Conservation (phyloP, 23 tunicate genomes). For the Corella eumyota region DNA sequence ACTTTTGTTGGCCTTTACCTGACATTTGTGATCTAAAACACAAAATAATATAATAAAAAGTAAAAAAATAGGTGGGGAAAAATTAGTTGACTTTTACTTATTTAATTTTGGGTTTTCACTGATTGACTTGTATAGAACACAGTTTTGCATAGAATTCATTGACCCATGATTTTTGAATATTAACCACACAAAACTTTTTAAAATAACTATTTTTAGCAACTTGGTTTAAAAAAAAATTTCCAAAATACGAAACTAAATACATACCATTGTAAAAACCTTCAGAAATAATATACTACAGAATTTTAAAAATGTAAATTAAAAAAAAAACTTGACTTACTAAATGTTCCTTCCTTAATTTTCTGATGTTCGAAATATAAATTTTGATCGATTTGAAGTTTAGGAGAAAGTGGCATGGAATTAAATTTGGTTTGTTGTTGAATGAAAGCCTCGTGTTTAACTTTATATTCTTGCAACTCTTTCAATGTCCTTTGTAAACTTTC, state of each 20-base stretch:
- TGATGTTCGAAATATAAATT: constrained; percentile 50
- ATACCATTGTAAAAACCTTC: too few relatives aligned
- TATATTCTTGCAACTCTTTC: constrained; percentile 62
- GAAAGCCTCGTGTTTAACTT: constrained; percentile 55
- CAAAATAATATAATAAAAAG: too few relatives aligned
- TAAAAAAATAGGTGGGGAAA: too few relatives aligned
- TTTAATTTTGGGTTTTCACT: too few relatives aligned
- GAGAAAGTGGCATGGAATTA: constrained; percentile 21
- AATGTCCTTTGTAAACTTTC: constrained; percentile 77
- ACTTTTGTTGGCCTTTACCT: constrained; percentile 29
- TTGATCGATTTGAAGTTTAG: constrained; percentile 30
- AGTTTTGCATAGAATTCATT: too few relatives aligned
- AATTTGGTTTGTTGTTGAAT: constrained; percentile 23
- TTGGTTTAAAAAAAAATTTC: too few relatives aligned
- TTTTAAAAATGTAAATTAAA: background rate
- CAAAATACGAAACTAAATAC: too few relatives aligned
- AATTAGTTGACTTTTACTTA: too few relatives aligned
- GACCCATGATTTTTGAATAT: too few relatives aligned
- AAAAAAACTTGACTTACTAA: constrained; percentile 39
- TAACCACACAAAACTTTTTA: too few relatives aligned
- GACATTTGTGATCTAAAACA: constrained; percentile 46
- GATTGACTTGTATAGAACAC: too few relatives aligned
- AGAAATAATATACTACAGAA: background rate
- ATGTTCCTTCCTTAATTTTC: constrained; percentile 61
- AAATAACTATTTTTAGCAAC: too few relatives aligned